Evolutionary conservation across 2,797 vertebrate genomes (phyloP), one percentile per base, ranked within the genome.

Genomic region (Muscicapa striata): DNA sequence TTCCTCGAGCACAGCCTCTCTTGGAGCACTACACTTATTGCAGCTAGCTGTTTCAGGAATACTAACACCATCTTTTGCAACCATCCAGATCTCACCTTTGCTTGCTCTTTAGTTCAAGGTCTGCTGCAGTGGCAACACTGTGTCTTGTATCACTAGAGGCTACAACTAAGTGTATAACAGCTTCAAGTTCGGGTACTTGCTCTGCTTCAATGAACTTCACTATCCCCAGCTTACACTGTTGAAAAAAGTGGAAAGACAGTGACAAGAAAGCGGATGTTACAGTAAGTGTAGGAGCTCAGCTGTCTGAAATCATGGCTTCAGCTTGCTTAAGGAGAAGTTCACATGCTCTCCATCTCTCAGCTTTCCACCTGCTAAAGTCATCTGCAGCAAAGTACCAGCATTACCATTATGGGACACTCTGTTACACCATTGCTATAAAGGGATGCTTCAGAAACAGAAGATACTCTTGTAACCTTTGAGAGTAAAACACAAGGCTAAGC

Each of bases 141-240:
- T 99, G 99, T 78, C 99, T 98, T 22, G 99, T 99, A 97, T 99
- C 99, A 48, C 99, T 99, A 70, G 99, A 99, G 8, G 99, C 99
- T 68, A 99, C 98, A 73, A 99, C 99, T 95, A 99, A 96, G 96
- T 99, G 99, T 94, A 99, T 98, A 90, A 99, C 98, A 4, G 99
- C 98, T 97, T 99, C 99, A 43, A 99, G 98, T 92, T 99, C 99
- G 12, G 99, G 98, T 49, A 99, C 99, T 97, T 99, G 99, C 89
- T 99, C 98, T 13, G 99, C 99, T 96, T 99, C 99, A 62, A 99
- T 99, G 96, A 99, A 99, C 96, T 99, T 99, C 94, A 99, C 99
- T 72, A 99, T 99, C 26, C 99, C 99, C 96, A 99, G 95, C 83
- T 99, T 99, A 97, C 99, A 99, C 99, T 99, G 97, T 76, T 93